These are phyloP conservation scores for Microctenopoma lineatum DNA, from an alignment of 2,797 vertebrate genomes.

Conservation along the genomic window DNA sequence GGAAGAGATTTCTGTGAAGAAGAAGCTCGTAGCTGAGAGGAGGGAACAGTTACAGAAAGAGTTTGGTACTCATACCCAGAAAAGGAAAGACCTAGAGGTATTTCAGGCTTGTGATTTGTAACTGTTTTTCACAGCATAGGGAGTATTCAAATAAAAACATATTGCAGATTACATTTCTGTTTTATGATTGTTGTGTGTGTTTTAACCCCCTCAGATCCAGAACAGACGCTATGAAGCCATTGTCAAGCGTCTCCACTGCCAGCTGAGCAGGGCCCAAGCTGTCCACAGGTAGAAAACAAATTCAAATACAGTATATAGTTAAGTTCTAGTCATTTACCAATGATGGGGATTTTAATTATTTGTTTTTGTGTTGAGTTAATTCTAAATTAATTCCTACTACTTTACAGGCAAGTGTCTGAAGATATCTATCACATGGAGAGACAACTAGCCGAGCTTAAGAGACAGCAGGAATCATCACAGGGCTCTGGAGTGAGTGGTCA, in stretches of 20 bases:
- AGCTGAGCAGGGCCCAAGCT: conserved; percentile 87
- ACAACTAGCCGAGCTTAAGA: conserved; percentile 81
- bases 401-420: conserved; percentile 78
- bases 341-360: background rate
- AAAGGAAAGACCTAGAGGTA: conserved; percentile 80
- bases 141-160: too few species aligned
- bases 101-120: background rate
- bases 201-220: conserved; percentile 84
- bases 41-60: conserved; percentile 61
- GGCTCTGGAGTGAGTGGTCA: conserved; percentile 15
- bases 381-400: background rate
- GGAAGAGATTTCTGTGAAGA: conserved; percentile 50
- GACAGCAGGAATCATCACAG: conserved; percentile 55
- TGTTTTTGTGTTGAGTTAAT: background rate
- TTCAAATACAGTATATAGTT: background rate
- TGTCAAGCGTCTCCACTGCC: conserved; percentile 88
- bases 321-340: background rate
- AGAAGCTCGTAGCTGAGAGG: conserved; percentile 36
- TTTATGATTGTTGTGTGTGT: background rate
- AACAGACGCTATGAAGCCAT: conserved; percentile 89
- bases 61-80: conserved; percentile 59
- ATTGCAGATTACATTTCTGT: too few species aligned
- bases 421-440: conserved; percentile 85
- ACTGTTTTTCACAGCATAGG: background rate
- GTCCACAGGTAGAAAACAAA: conserved; percentile 68